Percentiles rank a stretch among this genome's conserved stretches.
These are phyloP conservation scores for Cabera pusaria DNA, from an alignment of 2,888 invertebrate genomes.

Conservation along the genomic window DNA sequence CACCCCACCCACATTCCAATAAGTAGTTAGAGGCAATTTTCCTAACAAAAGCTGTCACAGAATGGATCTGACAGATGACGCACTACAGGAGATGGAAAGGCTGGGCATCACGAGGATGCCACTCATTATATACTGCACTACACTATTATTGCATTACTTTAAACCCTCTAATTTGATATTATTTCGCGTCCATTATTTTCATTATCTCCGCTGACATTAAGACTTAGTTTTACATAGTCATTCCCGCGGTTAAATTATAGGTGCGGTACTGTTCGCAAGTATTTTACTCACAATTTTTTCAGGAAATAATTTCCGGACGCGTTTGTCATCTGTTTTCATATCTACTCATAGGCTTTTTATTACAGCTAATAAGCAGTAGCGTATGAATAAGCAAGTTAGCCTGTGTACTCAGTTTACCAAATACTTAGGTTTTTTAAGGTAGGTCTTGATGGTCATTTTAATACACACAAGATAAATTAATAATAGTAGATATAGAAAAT, in stretches of 20 bases:
- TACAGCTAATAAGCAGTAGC: constrained; percentile 27
- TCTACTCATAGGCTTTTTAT: constrained; percentile 23
- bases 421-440: no score
- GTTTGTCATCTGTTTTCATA: constrained; percentile 41
- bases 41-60: constrained; percentile 42
- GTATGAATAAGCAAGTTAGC: constrained; percentile 12
- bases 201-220: constrained; percentile 73
- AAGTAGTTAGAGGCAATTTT: constrained; percentile 32
- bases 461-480: no score
- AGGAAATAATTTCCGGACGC: constrained; percentile 55
- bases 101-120: constrained; percentile 57
- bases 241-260: constrained; percentile 71
- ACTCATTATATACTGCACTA: constrained; percentile 56
- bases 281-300: constrained; percentile 50
- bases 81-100: constrained; percentile 24
- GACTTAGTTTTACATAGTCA: constrained; percentile 74
- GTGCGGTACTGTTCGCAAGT: constrained; percentile 47
- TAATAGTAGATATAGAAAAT: no score
- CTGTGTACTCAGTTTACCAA: no score
- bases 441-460: no score
- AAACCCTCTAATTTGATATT: constrained; percentile 78
- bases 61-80: constrained; percentile 19
- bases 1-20: constrained; percentile 6
- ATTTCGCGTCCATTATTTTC: constrained; percentile 78
- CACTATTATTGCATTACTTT: constrained; percentile 74